Evolutionary conservation across 2,113 vertebrate genomes (phyloP), one percentile per base, ranked within the genome.

Genomic region (Diadophis punctatus): DNA sequence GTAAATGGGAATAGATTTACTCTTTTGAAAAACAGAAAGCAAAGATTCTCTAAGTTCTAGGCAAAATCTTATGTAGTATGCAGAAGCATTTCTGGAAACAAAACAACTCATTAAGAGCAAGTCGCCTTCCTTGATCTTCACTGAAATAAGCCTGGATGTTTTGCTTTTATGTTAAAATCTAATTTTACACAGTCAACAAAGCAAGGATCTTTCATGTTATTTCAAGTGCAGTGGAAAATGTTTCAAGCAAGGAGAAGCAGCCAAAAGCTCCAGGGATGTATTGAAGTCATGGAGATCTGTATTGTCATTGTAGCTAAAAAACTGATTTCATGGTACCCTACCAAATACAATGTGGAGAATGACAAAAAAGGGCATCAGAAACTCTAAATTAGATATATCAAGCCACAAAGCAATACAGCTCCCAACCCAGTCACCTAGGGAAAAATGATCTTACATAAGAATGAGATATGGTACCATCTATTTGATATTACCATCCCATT

Each of bases 151-250:
- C 53, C 39, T 23, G 23, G 91, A 16, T 74, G 30, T 23, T 89
- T 89, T 90, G 25, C 49, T 25, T 58, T 88, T 90, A 20, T 52
- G 1, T 10, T 91, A 9, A 49, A n/a, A 49, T 85, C 12, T 91
- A 55, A 34, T 85, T 95, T 91, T 74, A 12, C 23, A 1, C 0
- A 16, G 48, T 14, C 8, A 30, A 23, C 52, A 80, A 52, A 0
- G 20, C 4, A 43, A 92, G 20, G 14, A 20, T 86, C 91, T 94
- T 96, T 68, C 30, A 55, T 88, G 48, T 30, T 88, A 92, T 94
- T 95, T 84, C 25, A 55, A 90, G 43, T 22, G 51, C 56, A 60
- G 92, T 30, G 1, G 46, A 27, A 68, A 93, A 80, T 8, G 7
- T 80, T 80, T 80, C 8, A 39, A 43, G 68, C 34, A 80, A 80